phyloP scores from a whole-genome alignment of 2,113 vertebrate species.

The Osmerus mordax region DNA sequence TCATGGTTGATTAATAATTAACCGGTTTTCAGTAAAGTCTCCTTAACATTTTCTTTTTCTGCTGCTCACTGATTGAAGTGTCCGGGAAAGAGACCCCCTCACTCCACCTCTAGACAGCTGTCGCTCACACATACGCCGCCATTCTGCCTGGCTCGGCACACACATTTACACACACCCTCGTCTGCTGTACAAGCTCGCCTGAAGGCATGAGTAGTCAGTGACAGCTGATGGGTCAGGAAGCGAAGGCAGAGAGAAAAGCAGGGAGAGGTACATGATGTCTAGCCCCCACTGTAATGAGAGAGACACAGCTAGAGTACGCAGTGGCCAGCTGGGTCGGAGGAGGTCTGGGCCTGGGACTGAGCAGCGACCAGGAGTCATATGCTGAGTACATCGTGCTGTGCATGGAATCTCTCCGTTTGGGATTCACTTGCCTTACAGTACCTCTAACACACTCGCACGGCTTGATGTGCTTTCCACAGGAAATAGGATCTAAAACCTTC shows the following conservation, averaged over 20 bases:
- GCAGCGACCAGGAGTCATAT: conserved; percentile 95
- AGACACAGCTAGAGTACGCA: too few species aligned
- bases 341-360: conserved; percentile 68
- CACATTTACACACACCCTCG: conserved; percentile 6
- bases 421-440: too few species aligned
- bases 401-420: too few species aligned
- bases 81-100: too few species aligned
- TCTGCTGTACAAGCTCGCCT: neutral
- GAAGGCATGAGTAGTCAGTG: neutral
- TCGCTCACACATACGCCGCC: neutral
- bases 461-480: neutral
- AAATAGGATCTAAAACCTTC: neutral
- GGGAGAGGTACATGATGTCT: too few species aligned
- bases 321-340: conserved; percentile 53
- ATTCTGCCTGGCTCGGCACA: conserved; percentile 9
- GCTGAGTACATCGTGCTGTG: conserved; percentile 72
- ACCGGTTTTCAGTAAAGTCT: too few species aligned
- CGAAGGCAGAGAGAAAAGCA: too few species aligned
- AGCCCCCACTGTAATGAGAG: too few species aligned
- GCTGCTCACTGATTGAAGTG: too few species aligned
- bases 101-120: conserved; percentile 9
- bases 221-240: neutral
- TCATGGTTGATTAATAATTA: too few species aligned
- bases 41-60: too few species aligned
- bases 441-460: neutral